Percentiles rank a stretch among this genome's conserved stretches.
These are phyloP conservation scores for Caradrina clavipalpis DNA, from an alignment of 2,888 invertebrate species.

Conservation along the genomic window DNA sequence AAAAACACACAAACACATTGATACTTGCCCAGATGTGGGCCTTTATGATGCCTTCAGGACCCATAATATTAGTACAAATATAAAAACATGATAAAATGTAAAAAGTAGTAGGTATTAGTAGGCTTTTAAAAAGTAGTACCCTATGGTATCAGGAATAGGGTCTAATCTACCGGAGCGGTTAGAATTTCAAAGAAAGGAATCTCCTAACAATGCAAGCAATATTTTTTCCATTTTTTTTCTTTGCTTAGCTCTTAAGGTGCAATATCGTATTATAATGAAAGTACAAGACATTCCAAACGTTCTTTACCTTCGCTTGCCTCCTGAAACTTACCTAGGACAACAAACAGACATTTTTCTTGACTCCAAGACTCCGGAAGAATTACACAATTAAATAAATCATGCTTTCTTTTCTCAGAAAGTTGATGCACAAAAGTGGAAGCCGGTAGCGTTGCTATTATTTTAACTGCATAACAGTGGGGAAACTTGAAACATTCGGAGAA, in stretches of 20 bases:
- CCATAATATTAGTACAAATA: too few relatives aligned
- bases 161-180: too few relatives aligned
- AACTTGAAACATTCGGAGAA: constrained; percentile 61
- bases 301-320: neutral
- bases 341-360: constrained; percentile 44
- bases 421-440: constrained; percentile 42
- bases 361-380: constrained; percentile 51
- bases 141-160: too few relatives aligned
- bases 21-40: too few relatives aligned
- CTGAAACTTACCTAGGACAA: constrained; percentile 39
- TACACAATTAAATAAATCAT: constrained; percentile 60
- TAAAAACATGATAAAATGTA: too few relatives aligned
- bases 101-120: too few relatives aligned
- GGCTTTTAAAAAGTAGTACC: too few relatives aligned
- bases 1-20: too few relatives aligned
- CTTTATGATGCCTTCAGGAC: too few relatives aligned
- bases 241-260: neutral
- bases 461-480: constrained; percentile 43
- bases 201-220: too few relatives aligned
- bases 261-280: neutral
- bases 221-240: neutral
- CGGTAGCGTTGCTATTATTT: constrained; percentile 51
- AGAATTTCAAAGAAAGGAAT: too few relatives aligned
- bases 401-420: constrained; percentile 50
- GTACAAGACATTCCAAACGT: neutral